These are phyloP conservation scores for Loriculus beryllinus DNA, from an alignment of 2,797 vertebrate species.

Conservation along the genomic window DNA sequence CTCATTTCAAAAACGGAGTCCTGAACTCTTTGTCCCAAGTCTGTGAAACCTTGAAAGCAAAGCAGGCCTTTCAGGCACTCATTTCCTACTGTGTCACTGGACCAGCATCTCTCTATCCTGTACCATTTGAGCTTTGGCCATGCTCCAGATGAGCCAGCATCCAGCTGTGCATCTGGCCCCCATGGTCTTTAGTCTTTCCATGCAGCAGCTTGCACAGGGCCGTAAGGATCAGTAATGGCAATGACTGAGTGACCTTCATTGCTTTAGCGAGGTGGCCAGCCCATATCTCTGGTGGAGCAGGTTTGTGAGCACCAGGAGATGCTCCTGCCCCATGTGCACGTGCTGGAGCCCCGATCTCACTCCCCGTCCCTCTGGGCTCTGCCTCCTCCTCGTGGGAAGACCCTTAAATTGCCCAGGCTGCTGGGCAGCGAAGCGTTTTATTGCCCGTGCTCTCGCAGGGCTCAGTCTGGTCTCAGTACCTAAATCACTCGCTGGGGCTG, in stretches of 20 bases:
- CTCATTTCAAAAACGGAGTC: not conserved
- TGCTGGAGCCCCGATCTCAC: not conserved
- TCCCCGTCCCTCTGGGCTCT: not conserved
- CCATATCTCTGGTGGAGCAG: not conserved
- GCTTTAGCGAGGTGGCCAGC: conserved; percentile 36
- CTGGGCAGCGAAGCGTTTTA: conserved; percentile 62
- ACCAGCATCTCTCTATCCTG: not conserved
- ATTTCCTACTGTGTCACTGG: not conserved
- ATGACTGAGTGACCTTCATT: not conserved
- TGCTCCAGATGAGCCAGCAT: not conserved
- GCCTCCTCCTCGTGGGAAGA: conserved; percentile 65
- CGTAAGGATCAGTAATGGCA: not conserved
- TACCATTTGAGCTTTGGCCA: not conserved
- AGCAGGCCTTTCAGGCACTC: not conserved
- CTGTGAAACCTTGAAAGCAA: not conserved
- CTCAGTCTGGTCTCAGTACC: conserved; percentile 62
- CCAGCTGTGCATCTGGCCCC: not conserved
- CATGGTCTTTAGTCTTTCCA: not conserved
- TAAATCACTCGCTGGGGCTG: conserved; percentile 55
- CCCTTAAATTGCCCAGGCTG: conserved; percentile 40
- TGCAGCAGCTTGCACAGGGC: not conserved
- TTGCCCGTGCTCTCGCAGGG: not conserved
- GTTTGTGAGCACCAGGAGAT: not conserved
- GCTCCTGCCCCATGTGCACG: fast-evolving
- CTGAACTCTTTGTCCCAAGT: not conserved